A percentile compares a stretch with the other conserved stretches of the same genome.
These are phyloP conservation scores for Manis pentadactyla DNA, from an alignment of 2,797 vertebrate species.

Conservation along the genomic window DNA sequence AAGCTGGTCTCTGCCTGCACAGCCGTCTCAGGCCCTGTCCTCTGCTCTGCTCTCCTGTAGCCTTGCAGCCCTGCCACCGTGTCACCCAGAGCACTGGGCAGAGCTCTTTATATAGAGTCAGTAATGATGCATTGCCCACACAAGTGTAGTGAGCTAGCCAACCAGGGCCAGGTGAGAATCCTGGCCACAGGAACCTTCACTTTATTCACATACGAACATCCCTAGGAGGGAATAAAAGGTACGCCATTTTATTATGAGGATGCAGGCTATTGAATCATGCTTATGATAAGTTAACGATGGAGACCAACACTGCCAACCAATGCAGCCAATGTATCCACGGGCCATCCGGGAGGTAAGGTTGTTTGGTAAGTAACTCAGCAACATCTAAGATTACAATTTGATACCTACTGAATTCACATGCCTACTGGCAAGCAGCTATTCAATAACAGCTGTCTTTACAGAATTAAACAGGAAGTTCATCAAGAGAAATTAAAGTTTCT, in stretches of 20 bases:
- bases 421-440: rapidly evolving
- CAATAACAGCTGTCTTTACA: rapidly evolving
- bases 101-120: too few species aligned
- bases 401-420: rapidly evolving
- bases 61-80: too few species aligned
- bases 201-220: neutral
- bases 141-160: too few species aligned
- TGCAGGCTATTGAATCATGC: too few species aligned
- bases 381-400: rapidly evolving
- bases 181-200: too few species aligned
- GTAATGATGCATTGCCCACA: too few species aligned
- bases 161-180: too few species aligned
- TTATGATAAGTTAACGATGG: rapidly evolving
- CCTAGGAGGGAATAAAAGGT: rapidly evolving
- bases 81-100: too few species aligned
- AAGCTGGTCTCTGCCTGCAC: too few species aligned
- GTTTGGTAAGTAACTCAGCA: rapidly evolving
- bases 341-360: rapidly evolving
- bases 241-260: neutral
- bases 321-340: rapidly evolving
- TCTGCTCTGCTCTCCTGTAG: too few species aligned
- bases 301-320: neutral
- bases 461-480: neutral
- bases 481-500: neutral
- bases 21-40: too few species aligned